Conservation (phyloP, 2,888 invertebrate genomes). For the Tuberolachnus salignus region DNA sequence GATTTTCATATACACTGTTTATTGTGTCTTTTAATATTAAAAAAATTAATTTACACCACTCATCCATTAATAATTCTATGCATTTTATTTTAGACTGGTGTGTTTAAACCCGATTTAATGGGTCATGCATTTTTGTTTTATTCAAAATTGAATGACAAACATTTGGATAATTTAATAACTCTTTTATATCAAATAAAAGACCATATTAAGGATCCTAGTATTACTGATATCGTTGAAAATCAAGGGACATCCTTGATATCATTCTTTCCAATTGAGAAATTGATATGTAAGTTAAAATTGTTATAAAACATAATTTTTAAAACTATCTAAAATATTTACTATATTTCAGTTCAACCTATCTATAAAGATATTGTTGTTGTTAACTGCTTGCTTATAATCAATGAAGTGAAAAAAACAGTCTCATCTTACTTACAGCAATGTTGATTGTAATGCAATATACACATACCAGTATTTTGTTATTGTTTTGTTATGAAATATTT, state of each 20-base stretch:
- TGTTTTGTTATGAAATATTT: neutral
- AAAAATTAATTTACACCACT: no score
- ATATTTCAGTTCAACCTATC: slow-evolving; percentile 52
- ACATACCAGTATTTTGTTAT: neutral
- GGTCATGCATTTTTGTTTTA: slow-evolving; percentile 50
- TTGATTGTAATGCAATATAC: neutral
- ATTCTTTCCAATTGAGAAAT: slow-evolving; percentile 34
- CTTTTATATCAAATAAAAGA: slow-evolving; percentile 36
- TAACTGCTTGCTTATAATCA: slow-evolving; percentile 41
- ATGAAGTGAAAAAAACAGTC: slow-evolving; percentile 48
- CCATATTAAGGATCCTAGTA: slow-evolving; percentile 49
- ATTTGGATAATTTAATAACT: slow-evolving; percentile 13
- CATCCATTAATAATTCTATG: no score
- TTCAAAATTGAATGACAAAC: slow-evolving; percentile 16
- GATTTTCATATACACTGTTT: no score
- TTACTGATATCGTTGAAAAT: slow-evolving; percentile 42
- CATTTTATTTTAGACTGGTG: slow-evolving; percentile 21
- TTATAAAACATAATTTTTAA: neutral
- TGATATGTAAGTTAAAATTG: slow-evolving; percentile 34
- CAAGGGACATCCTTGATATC: slow-evolving; percentile 45
- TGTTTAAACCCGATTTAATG: slow-evolving; percentile 46
- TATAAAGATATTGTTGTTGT: slow-evolving; percentile 47
- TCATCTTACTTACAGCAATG: slow-evolving; percentile 35
- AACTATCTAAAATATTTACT: neutral
- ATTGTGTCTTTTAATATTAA: no score